Base-by-base conservation (phyloP, 2,888 invertebrate species). In the Ferrisia virgata region DNA sequence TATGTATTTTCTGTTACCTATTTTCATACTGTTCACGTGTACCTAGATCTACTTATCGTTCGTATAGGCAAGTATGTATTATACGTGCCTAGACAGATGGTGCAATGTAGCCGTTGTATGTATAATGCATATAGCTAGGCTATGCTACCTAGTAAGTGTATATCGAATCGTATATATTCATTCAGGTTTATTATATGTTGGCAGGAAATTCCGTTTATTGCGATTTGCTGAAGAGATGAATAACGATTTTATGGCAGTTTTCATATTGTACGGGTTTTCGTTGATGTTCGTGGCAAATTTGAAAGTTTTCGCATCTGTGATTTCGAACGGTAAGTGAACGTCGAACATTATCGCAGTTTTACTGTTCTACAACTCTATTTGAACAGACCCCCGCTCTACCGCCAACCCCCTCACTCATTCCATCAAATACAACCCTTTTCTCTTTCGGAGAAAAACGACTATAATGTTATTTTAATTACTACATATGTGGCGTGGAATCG, bases 261-360 rank as follows among this genome's bases (percentile, higher is more conserved):
- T 43, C 76, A 33, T 64, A 69, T 83, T 76, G 40, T 83, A 47
- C 76, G 43, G 69, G 18, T 33, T 82, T 25, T 40, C 43, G n/a
- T 43, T 83, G 36, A 69, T 83, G 25, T 64, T 82, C 28, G 69
- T 31, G 31, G 82, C 72, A 28, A 82, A 82, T 40, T 39, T 69
- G 25, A 36, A 83, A 47, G 83, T 83, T 40, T 83, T 83, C 76
- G 76, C 83, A 83, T 83, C 83, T 83, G 83, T 83, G 83, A 83
- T 83, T 33, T 76, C 72, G 8, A 83, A 83, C 28, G 83, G 83
- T 83, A 76, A 83, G 83, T 39, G n/a, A 36, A 18, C n/a, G 15
- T 0, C 31, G 31, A 4, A 47, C 47, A 69, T 28, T 31, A 13
- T 69, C 8, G 6, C 5, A 13, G 31, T 64, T 0, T 25, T 25